phyloP scores from a whole-genome alignment of 2,888 invertebrate genomes.

The Rapana venosa region DNA sequence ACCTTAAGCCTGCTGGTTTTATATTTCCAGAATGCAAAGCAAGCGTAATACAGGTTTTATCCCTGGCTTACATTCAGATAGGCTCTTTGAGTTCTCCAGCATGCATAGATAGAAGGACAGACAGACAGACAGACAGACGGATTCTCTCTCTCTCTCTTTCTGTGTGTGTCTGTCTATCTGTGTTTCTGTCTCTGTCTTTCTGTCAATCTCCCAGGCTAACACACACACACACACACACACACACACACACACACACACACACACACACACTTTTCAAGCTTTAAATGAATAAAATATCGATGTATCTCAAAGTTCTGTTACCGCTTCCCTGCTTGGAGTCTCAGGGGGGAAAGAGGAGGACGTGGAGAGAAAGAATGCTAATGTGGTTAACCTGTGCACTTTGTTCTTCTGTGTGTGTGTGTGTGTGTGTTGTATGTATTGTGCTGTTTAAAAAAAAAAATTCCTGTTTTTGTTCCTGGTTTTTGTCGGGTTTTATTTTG shows the following conservation, averaged over 20 bases:
- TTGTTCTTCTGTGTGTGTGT: background rate
- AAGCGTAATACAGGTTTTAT: no score
- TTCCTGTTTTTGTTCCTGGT: no score
- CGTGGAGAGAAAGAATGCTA: background rate
- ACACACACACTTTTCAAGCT: background rate
- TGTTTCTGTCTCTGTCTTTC: background rate
- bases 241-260: constrained; percentile 1
- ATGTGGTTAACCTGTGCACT: background rate
- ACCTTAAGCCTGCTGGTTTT: no score
- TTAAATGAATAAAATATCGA: no score
- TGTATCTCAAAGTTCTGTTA: no score
- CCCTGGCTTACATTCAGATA: no score
- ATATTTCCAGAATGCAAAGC: no score
- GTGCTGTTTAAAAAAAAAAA: no score
- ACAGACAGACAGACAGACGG: background rate
- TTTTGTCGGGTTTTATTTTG: no score
- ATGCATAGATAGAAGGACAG: background rate
- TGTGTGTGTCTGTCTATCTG: background rate
- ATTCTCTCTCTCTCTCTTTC: background rate
- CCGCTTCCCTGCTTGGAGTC: no score
- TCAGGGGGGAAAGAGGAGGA: background rate
- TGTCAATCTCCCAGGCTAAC: background rate
- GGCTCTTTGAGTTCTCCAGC: background rate
- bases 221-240: background rate
- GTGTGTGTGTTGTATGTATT: no score